Evolutionary conservation across 2,113 vertebrate species (phyloP).

Genomic region (Sciurus niger): DNA sequence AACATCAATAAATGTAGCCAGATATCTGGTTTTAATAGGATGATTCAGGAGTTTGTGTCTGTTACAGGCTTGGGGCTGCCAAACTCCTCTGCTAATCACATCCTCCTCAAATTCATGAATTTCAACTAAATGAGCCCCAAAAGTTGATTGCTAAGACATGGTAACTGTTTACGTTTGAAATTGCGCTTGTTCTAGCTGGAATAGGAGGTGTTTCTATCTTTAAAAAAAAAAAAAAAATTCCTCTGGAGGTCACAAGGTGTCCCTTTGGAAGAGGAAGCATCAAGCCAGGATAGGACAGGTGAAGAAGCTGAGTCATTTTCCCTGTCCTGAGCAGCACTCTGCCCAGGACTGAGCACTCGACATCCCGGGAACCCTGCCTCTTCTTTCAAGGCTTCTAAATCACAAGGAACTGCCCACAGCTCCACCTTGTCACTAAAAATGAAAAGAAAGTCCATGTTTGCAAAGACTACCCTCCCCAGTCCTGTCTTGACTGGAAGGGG

Average conservation of each 20-base stretch:
- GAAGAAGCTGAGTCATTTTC: neutral
- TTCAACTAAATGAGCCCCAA: slow-evolving; percentile 20
- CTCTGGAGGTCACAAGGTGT: neutral
- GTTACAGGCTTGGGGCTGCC: neutral
- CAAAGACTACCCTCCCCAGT: neutral
- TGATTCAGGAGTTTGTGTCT: neutral
- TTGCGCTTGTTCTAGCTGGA: neutral
- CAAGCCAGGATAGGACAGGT: no score
- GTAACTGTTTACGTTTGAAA: neutral
- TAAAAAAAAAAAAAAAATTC: neutral
- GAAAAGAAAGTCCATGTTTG: slow-evolving; percentile 54
- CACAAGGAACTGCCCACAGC: neutral
- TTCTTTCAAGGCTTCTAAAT: neutral
- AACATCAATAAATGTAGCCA: neutral
- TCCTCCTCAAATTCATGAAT: neutral
- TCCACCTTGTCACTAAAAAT: slow-evolving; percentile 56
- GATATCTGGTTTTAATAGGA: slow-evolving; percentile 45
- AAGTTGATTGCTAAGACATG: neutral
- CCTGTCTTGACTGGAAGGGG: neutral
- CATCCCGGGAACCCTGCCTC: rapidly evolving
- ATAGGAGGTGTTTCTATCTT: neutral
- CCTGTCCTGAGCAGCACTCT: neutral
- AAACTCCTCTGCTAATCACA: neutral
- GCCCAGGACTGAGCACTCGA: neutral
- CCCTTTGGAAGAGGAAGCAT: neutral